Conservation (phyloP, 2,797 vertebrate species). For the Coluber constrictor region DNA sequence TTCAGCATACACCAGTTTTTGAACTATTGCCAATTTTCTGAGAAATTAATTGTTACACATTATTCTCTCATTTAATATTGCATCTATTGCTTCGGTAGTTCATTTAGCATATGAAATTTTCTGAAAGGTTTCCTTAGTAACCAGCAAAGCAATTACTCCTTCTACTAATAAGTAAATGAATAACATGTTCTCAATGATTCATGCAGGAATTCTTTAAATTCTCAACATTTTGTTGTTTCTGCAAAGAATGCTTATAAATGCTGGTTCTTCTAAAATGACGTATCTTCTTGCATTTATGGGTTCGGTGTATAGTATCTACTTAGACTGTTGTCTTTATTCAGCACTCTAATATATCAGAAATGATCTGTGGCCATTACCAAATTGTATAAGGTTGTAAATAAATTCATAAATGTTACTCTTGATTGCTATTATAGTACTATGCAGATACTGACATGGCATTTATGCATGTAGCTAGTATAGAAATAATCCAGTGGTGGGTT, state of each 20-base stretch:
- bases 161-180: background rate
- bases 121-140: conserved; percentile 16
- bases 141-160: conserved; percentile 13
- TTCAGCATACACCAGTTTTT: conserved; percentile 5
- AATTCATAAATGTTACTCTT: background rate
- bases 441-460: background rate
- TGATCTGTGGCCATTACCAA: background rate
- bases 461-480: background rate
- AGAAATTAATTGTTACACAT: conserved; percentile 28
- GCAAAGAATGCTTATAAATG: background rate
- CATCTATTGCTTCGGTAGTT: conserved; percentile 13
- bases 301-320: background rate
- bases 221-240: background rate
- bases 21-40: conserved; percentile 2
- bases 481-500: background rate
- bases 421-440: background rate
- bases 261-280: background rate
- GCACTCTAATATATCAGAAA: background rate
- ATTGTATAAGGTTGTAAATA: background rate
- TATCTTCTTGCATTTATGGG: background rate
- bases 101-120: conserved; percentile 7
- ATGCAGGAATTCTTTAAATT: background rate
- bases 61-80: conserved; percentile 16
- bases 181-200: background rate
- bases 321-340: background rate